Conservation (phyloP, 2,888 invertebrate species). For the Acrobasis repandana region DNA sequence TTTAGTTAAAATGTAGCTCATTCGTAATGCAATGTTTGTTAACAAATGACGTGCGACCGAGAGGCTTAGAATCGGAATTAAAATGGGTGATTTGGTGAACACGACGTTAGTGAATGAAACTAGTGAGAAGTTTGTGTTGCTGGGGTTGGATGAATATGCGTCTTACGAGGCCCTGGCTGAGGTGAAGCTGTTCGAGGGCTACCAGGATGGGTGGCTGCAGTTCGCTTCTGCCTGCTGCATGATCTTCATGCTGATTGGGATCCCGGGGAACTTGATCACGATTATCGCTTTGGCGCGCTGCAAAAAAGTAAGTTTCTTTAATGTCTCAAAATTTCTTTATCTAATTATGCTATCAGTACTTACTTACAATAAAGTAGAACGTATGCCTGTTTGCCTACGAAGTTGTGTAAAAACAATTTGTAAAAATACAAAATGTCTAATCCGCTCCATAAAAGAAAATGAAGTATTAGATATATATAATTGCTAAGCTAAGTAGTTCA, state of each 20-base stretch:
- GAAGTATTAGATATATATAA: no score
- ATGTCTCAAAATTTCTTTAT: background rate
- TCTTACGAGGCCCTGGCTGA: constrained; percentile 56
- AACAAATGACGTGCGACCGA: constrained; percentile 42
- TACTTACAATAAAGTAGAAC: no score
- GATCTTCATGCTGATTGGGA: constrained; percentile 88
- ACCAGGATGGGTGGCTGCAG: constrained; percentile 85
- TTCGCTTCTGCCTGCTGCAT: constrained; percentile 88
- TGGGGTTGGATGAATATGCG: constrained; percentile 47
- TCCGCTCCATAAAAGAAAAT: no score
- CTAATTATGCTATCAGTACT: no score
- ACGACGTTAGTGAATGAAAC: constrained; percentile 31
- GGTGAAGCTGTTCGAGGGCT: constrained; percentile 84
- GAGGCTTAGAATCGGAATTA: constrained; percentile 33
- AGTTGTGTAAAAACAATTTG: no score
- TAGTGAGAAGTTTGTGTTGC: constrained; percentile 34
- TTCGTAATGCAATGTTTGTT: constrained; percentile 56
- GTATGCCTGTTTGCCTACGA: no score
- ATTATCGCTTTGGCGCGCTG: constrained; percentile 88
- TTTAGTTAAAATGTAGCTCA: constrained; percentile 49
- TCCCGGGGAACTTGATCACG: constrained; percentile 91
- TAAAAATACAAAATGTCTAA: no score
- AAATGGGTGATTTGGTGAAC: constrained; percentile 43
- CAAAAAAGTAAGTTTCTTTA: constrained; percentile 85
- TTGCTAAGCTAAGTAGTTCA: no score